Percentiles rank a stretch among this genome's conserved stretches.
Conservation (phyloP, 1,140 invertebrate genomes). For the Philotrypesis tridentata region DNA sequence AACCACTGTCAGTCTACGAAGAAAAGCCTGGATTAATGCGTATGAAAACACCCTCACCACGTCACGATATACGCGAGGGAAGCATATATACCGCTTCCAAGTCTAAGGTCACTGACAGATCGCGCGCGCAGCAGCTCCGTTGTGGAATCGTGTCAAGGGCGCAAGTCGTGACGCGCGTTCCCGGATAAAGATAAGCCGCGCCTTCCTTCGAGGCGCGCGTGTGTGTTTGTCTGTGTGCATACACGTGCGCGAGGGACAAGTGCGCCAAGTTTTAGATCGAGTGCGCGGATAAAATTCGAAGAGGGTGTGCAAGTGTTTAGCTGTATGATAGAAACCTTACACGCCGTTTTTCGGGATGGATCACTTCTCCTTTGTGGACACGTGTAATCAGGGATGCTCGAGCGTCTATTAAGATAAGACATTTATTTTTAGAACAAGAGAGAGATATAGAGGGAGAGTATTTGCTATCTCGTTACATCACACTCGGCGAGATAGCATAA, state of each 20-base stretch:
- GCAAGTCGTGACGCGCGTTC: not conserved
- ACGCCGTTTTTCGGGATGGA: not conserved
- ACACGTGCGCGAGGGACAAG: not conserved
- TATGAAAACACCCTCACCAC: too few relatives aligned
- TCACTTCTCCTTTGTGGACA: not conserved
- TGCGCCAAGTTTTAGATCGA: not conserved
- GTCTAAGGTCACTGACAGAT: constrained; percentile 2
- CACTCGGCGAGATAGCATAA: not conserved
- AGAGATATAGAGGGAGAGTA: too few relatives aligned
- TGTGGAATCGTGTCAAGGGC: constrained; percentile 2
- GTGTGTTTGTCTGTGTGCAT: not conserved
- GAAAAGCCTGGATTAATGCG: too few relatives aligned
- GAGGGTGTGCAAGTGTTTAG: not conserved
- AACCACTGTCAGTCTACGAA: too few relatives aligned
- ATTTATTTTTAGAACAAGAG: not conserved
- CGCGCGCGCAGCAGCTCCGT: not conserved
- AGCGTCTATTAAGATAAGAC: not conserved
- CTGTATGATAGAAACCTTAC: not conserved
- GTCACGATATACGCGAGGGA: not conserved
- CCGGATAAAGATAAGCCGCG: not conserved
- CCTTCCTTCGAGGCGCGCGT: not conserved
- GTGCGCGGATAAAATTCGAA: not conserved
- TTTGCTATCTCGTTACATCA: not conserved
- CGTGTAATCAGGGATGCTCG: not conserved
- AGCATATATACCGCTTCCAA: not conserved